Evolutionary conservation across 2,888 invertebrate genomes (phyloP).

Genomic region (Agriopis leucophaearia): DNA sequence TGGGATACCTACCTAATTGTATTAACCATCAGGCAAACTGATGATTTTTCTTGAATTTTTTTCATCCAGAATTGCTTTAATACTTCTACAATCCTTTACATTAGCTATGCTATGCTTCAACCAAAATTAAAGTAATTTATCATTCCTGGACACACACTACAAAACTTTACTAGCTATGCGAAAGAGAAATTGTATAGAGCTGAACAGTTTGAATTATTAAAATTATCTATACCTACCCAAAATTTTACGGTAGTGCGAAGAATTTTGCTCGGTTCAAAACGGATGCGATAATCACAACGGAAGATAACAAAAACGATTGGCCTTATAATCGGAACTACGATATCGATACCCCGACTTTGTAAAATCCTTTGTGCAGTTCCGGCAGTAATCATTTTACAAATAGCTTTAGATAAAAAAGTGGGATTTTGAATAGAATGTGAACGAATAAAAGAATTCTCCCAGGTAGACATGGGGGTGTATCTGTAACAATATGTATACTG

Average conservation of each 20-base stretch:
- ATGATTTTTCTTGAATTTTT: no score
- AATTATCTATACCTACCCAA: slow-evolving; percentile 40
- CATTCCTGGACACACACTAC: slow-evolving; percentile 59
- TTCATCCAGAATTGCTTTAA: background rate
- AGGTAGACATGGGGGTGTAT: slow-evolving; percentile 77
- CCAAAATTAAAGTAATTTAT: slow-evolving; percentile 74
- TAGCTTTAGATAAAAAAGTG: slow-evolving; percentile 66
- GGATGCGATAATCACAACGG: slow-evolving; percentile 74
- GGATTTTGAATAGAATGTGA: slow-evolving; percentile 67
- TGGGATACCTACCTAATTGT: background rate
- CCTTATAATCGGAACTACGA: slow-evolving; percentile 80
- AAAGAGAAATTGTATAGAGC: background rate
- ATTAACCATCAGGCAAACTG: background rate
- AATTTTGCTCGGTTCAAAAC: slow-evolving; percentile 52
- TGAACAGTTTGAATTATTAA: background rate
- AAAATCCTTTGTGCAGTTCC: slow-evolving; percentile 81
- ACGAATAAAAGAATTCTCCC: slow-evolving; percentile 71
- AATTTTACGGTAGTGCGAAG: slow-evolving; percentile 45
- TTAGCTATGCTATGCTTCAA: slow-evolving; percentile 56
- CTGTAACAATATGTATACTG: slow-evolving; percentile 62
- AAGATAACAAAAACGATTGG: slow-evolving; percentile 75
- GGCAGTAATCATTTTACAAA: slow-evolving; percentile 78
- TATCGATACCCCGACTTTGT: slow-evolving; percentile 78
- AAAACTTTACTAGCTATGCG: background rate
- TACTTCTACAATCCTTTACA: slow-evolving; percentile 68